Percentiles rank a stretch among this genome's conserved stretches.
phyloP scores from a whole-genome alignment of 2,113 vertebrate genomes.

The Dromas ardeola region DNA sequence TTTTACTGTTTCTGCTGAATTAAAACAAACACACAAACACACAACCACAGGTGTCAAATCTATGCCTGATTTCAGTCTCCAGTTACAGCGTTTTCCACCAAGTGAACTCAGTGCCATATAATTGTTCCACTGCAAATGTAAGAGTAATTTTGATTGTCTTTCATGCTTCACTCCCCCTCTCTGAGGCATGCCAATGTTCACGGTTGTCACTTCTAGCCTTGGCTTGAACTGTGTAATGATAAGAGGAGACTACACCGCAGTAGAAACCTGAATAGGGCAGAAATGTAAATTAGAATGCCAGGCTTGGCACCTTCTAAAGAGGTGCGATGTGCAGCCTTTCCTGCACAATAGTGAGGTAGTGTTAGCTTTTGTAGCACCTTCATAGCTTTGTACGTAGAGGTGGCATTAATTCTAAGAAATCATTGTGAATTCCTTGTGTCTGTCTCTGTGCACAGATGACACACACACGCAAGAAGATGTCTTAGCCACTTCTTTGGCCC shows the following conservation, averaged over 20 bases:
- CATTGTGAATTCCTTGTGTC: background rate
- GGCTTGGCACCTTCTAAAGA: background rate
- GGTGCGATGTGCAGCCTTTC: background rate
- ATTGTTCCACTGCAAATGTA: background rate
- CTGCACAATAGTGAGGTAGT: fast-evolving
- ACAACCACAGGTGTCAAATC: background rate
- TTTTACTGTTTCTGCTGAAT: background rate
- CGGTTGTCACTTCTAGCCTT: background rate
- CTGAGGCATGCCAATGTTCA: background rate
- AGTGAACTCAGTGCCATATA: background rate
- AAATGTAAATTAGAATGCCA: background rate
- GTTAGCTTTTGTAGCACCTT: background rate
- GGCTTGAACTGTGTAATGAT: background rate
- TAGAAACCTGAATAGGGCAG: background rate
- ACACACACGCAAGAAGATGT: background rate
- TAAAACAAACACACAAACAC: background rate
- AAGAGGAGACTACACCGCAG: background rate
- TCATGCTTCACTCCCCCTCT: background rate
- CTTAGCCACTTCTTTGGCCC: background rate
- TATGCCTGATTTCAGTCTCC: background rate
- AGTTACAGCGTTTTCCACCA: background rate
- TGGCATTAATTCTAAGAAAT: background rate
- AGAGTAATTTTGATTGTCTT: conserved; percentile 13
- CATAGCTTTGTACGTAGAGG: background rate
- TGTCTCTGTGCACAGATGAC: background rate